Evolutionary conservation across 1,140 invertebrate genomes (phyloP), one percentile per base, ranked within the genome.

Genomic region (Oedothorax gibbosus): DNA sequence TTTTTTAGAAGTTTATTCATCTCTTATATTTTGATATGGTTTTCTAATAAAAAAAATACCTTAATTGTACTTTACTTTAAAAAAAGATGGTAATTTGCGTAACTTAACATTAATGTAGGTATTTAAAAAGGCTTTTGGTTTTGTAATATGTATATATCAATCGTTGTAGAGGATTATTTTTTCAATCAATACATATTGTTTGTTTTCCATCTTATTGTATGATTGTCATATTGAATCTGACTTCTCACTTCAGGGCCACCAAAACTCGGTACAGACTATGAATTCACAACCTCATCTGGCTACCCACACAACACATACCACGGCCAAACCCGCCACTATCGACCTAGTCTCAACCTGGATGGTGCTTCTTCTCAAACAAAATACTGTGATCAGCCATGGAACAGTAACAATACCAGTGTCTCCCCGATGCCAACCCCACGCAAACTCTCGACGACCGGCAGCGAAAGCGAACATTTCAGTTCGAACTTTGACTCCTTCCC

Each of bases 231-330:
- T 35, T 35, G 35, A 35, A 35, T 35, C 35, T 35, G 35, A 2
- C 35, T 35, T 35, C 35, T 35, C 35, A 35, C 21, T 57, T 56
- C n/a, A 84, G 81, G 81, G 62, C 81, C 81, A 75, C 81, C 81
- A n/a, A 75, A 73, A 51, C 68, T 80, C 12, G 60, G 86, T 76
- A 64, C 79, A 85, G 91, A 92, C 86, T 93, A 93, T 86, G 92
- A 94, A 88, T 93, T 93, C 87, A 92, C 90, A 7, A 91, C 91
- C 7, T 80, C 89, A 21, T 92, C 91, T 65, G 92, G 93, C 14
- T 95, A 94, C 90, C 93, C 93, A 72, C 95, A 96, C 89, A 96
- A 97, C 89, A 98, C 96, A 3, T 98, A 97, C 90, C 96, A 98
- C 90, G 96, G 96, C 14, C 95, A 95, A 20, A 93, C 93, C 11